Conservation (phyloP, 2,113 vertebrate genomes). For the Zosterops japonicus region DNA sequence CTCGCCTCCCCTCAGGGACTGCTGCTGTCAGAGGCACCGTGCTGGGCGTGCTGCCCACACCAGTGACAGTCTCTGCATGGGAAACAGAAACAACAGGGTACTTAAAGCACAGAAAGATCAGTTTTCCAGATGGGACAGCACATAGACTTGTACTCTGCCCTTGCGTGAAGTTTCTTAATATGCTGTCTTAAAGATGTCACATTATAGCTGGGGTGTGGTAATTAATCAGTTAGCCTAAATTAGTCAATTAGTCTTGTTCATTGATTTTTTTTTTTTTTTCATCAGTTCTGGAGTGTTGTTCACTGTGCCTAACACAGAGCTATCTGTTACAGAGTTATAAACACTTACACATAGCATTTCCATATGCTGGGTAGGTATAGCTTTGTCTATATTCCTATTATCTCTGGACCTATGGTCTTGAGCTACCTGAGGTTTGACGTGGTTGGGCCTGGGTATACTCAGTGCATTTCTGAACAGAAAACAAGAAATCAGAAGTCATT, state of each 20-base stretch:
- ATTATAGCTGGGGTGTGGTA: background rate
- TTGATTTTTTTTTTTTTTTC: background rate
- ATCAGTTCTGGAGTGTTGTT: background rate
- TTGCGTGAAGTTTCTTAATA: background rate
- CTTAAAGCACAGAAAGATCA: rapidly evolving
- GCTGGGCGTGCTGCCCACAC: background rate
- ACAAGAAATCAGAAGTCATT: background rate
- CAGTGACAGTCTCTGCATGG: background rate
- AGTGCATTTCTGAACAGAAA: background rate
- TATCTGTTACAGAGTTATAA: background rate
- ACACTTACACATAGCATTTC: rapidly evolving
- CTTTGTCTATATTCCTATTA: background rate
- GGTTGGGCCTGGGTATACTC: background rate
- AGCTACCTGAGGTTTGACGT: background rate
- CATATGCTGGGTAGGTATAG: background rate
- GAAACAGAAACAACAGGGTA: background rate
- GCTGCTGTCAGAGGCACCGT: too few relatives aligned
- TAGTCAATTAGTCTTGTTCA: background rate
- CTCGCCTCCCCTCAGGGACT: too few relatives aligned
- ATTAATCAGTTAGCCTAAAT: background rate
- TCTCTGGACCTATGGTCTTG: background rate
- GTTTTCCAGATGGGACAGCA: background rate
- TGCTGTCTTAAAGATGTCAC: background rate
- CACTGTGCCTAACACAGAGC: background rate
- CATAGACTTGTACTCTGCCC: rapidly evolving